Percentiles rank a stretch among this genome's conserved stretches.
Conservation (phyloP, 2,113 vertebrate species). For the Megalops atlanticus region DNA sequence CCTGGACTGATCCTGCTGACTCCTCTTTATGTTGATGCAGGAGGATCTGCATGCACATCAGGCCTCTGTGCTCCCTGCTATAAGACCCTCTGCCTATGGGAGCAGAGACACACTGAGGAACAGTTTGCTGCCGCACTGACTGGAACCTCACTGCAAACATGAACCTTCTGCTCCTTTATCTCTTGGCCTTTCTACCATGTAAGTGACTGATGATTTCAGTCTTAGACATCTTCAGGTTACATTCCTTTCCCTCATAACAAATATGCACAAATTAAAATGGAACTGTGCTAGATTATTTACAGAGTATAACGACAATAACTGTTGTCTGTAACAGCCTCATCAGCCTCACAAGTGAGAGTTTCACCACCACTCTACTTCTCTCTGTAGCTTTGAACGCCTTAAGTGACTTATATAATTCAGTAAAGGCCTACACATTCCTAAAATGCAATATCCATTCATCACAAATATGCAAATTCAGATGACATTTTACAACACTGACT, state of each 20-base stretch:
- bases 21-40: neutral
- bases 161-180: conserved; percentile 24
- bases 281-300: neutral
- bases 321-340: no score
- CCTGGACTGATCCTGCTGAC: neutral
- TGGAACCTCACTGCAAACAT: conserved; percentile 18
- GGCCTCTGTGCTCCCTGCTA: neutral
- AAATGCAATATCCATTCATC: no score
- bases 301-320: neutral
- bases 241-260: neutral
- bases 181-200: conserved; percentile 33
- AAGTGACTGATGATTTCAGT: neutral
- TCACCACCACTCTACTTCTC: neutral
- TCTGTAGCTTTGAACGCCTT: neutral
- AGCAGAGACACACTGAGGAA: neutral
- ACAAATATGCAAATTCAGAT: no score
- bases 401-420: no score
- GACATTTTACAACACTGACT: no score
- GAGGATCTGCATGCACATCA: conserved; percentile 18
- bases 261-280: neutral
- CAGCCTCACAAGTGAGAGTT: no score
- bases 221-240: neutral
- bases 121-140: neutral
- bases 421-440: no score
- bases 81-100: conserved; percentile 1